phyloP scores from a whole-genome alignment of 2,797 vertebrate species.

The Ceryle rudis region DNA sequence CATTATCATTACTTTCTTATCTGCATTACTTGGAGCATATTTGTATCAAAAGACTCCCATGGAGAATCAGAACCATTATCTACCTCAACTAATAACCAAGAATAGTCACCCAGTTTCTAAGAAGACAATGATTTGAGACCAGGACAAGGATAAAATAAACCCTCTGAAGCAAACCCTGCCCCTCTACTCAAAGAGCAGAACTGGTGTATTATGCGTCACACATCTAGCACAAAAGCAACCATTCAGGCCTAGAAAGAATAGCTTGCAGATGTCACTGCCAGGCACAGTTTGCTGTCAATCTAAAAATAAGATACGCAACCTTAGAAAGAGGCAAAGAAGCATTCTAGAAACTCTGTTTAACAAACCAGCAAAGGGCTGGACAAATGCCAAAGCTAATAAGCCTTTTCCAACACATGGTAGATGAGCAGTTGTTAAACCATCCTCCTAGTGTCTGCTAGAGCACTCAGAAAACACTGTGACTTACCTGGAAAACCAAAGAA shows the following conservation, averaged over 20 bases:
- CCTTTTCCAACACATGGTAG: not conserved
- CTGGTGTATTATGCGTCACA: slow-evolving; percentile 40
- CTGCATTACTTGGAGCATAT: not conserved
- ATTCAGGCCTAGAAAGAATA: slow-evolving; percentile 57
- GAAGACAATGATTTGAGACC: not conserved
- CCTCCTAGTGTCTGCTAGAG: not conserved
- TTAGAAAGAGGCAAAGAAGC: slow-evolving; percentile 12
- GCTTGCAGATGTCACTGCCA: slow-evolving; percentile 60
- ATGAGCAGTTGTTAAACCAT: not conserved
- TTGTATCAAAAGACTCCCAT: not conserved
- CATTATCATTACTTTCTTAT: not conserved
- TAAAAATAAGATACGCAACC: slow-evolving; percentile 11
- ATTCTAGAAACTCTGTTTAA: slow-evolving; percentile 25
- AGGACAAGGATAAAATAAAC: slow-evolving; percentile 27
- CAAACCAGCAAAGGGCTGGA: not conserved
- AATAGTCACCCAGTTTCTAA: not conserved
- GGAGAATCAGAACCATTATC: not conserved
- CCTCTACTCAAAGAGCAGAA: slow-evolving; percentile 25
- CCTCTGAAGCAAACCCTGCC: slow-evolving; percentile 15
- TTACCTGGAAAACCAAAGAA: not conserved
- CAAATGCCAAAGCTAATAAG: not conserved
- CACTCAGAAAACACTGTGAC: not conserved
- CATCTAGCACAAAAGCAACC: slow-evolving; percentile 59
- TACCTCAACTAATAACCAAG: not conserved
- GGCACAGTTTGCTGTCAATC: slow-evolving; percentile 48